Percentiles rank a stretch among this genome's conserved stretches.
These are phyloP conservation scores for Volucella inflata DNA, from an alignment of 2,888 invertebrate genomes.

Conservation along the genomic window DNA sequence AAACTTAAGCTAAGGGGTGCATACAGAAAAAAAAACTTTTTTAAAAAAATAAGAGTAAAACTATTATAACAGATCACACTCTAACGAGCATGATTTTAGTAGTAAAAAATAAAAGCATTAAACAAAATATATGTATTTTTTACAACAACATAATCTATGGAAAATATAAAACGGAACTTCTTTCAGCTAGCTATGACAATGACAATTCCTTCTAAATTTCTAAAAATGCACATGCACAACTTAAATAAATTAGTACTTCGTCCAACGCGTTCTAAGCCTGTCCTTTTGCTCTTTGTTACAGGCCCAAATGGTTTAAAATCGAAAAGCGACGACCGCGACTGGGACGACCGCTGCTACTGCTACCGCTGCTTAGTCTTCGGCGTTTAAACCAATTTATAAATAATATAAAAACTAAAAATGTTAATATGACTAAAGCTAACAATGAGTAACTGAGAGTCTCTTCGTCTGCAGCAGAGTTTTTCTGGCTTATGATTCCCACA, in stretches of 20 bases:
- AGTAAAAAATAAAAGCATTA: conserved; percentile 40
- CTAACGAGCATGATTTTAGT: conserved; percentile 20
- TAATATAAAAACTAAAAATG: conserved; percentile 78
- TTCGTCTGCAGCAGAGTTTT: conserved; percentile 72
- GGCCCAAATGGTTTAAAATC: conserved; percentile 60
- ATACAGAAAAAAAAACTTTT: conserved; percentile 25
- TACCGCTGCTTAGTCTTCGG: conserved; percentile 72
- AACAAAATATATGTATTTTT: conserved; percentile 48
- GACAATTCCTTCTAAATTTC: too few species aligned
- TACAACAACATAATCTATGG: conserved; percentile 60
- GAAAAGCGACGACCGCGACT: conserved; percentile 67
- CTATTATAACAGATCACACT: conserved; percentile 65
- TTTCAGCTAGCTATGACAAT: conserved; percentile 53
- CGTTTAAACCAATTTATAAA: conserved; percentile 78
- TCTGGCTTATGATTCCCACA: conserved; percentile 60
- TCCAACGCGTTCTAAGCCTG: neutral
- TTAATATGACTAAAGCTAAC: conserved; percentile 77
- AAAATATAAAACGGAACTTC: conserved; percentile 55
- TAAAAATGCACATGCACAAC: conserved; percentile 54
- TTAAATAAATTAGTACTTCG: conserved; percentile 13
- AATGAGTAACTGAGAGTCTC: conserved; percentile 77
- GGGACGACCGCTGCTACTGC: conserved; percentile 59
- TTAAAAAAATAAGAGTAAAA: conserved; percentile 55
- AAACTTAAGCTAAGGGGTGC: conserved; percentile 38
- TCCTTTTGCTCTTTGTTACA: conserved; percentile 39